Evolutionary conservation across 2,888 invertebrate genomes (phyloP), one percentile per base, ranked within the genome.

Genomic region (Macrosiphum euphorbiae): DNA sequence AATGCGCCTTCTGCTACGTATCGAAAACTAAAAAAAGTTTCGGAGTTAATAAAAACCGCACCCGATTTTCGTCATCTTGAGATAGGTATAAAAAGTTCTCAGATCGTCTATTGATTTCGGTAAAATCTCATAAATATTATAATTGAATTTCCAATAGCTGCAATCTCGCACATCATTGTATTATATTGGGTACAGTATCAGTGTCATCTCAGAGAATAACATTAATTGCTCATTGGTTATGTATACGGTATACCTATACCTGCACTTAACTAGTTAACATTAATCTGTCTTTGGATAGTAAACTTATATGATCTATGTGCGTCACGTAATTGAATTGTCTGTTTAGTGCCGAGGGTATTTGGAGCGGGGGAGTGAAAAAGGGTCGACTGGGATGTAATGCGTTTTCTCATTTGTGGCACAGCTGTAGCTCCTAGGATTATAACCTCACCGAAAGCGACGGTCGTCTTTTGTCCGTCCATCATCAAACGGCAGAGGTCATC

Each of bases 401-500:
- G 10, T 67, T 90, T 41, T 88, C 3, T 28, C 90, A 28, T 28
- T 44, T 16, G 7, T 44, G n/a, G 44, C 16, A 41, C 13, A 24
- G 28, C 8, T 47, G 47, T 20, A 26, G 0, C 28, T 86, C 47
- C 11, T 47, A 47, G 47, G 47, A 47, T 47, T 47, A 50, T 86
- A 86, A 47, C 28, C 20, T 8, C 35, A 20, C 20, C 7, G 35
- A 78, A 78, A 35, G 16, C 47, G 86, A n/a, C 28, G 47, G 47
- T 86, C 47, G 89, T 61, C 47, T 50, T 90, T 90, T 78, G 35
- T 90, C 35, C 67, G 35, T 67, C 50, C 58, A 8, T 58, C 67
- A 35, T 90, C 67, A 50, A 89, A 90, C 61, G 20, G 28, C 24
- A 50, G 24, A 50, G 78, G 90, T 50, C 78, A 78, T 90, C 90